Evolutionary conservation across 2,797 vertebrate genomes (phyloP), one percentile per base, ranked within the genome.

Genomic region (Loriculus beryllinus): DNA sequence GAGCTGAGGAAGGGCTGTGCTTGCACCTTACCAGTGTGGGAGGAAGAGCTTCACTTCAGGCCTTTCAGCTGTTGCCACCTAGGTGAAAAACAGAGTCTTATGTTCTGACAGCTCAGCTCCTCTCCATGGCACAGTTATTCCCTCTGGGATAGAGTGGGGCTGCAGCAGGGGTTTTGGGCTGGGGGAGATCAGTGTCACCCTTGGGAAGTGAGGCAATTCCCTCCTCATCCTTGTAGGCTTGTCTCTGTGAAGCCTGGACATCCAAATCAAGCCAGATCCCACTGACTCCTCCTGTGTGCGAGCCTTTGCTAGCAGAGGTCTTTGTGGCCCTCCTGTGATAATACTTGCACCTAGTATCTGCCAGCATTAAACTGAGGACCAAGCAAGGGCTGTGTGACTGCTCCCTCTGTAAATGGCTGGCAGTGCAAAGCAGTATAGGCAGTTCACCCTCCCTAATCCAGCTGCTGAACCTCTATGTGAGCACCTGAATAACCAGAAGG

Each of bases 81-180:
- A 15, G 59, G 0, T 21, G 31, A 74, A 75, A 51, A 82, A 35
- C 62, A 45, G 39, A 81, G 33, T 26, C 21, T 47, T 3, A 1
- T 68, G 81, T 17, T 77, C 74, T 8, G 19, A 51, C 35, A 54
- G 39, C 78, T 60, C 0, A 0, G 22, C 40, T 67, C 33, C 48
- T 84, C 40, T 54, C 18, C 23, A 0, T 1, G 2, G 9, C 3
- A 35, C 0, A 1, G 10, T 59, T 45, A 5, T 28, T 16, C 18
- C 17, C 48, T 1, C 1, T 29, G 52, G 47, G 40, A 42, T 54
- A n/a, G n/a, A 78, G 54, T 1, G 0, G 40, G 52, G 65, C 22
- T 64, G 49, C 15, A 8, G 71, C 3, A 1, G 45, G 64, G 33
- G 25, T 70, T 52, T 48, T 3, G 43, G 18, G 3, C 33, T 25